phyloP scores from a whole-genome alignment of 2,113 vertebrate genomes.

The Halichoeres trimaculatus region DNA sequence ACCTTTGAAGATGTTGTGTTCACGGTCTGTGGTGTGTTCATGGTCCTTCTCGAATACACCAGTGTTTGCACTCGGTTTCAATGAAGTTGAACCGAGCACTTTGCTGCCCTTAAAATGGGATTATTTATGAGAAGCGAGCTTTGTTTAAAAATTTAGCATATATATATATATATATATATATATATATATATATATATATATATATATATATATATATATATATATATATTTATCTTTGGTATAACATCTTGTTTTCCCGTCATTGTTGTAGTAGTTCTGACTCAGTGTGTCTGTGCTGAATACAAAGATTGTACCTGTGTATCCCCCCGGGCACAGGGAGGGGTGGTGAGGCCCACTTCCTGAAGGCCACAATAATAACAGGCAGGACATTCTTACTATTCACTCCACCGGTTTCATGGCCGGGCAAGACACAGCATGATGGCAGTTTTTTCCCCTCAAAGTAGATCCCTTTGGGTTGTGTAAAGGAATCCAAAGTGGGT shows the following conservation, averaged over 20 bases:
- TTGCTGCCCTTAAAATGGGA: conserved; percentile 22
- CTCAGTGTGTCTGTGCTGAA: conserved; percentile 5
- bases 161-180: conserved; percentile 25
- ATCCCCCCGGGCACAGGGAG: conserved; percentile 61
- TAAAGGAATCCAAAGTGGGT: not conserved
- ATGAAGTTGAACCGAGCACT: conserved; percentile 15
- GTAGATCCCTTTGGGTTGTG: conserved; percentile 2
- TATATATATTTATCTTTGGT: not conserved
- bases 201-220: no score
- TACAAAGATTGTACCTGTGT: conserved; percentile 71
- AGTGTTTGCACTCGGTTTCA: not conserved
- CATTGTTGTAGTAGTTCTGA: conserved; percentile 9
- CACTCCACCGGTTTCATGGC: conserved; percentile 54
- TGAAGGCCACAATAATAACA: conserved; percentile 78
- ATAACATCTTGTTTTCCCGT: not conserved
- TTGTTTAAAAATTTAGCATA: not conserved
- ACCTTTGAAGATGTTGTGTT: not conserved
- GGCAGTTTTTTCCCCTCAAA: not conserved
- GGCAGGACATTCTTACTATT: conserved; percentile 74
- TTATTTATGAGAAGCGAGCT: not conserved
- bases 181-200: no score
- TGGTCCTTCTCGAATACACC: not conserved
- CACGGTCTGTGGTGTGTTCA: not conserved
- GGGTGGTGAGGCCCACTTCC: conserved; percentile 77
- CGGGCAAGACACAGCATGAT: conserved; percentile 78